Evolutionary conservation across 2,797 vertebrate species (phyloP).

Genomic region (Alfaro cultratus): DNA sequence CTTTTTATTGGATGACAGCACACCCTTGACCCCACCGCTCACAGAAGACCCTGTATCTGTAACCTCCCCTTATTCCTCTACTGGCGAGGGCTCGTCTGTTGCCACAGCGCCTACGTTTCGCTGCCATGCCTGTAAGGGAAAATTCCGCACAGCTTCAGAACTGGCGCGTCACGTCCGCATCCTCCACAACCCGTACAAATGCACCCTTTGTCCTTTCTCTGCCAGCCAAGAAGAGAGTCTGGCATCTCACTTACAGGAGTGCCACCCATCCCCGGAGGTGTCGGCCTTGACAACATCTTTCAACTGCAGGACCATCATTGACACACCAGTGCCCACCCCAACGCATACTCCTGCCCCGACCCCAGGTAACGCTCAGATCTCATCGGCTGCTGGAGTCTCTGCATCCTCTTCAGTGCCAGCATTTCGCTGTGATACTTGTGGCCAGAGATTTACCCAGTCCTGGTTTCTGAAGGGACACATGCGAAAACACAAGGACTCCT

Average conservation of each 20-base stretch:
- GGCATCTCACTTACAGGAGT: constrained; percentile 87
- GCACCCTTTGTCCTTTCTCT: constrained; percentile 90
- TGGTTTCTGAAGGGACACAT: constrained; percentile 97
- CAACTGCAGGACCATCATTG: constrained; percentile 61
- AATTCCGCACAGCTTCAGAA: constrained; percentile 91
- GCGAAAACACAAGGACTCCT: constrained; percentile 95
- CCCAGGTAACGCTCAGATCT: constrained; percentile 61
- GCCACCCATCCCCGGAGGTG: constrained; percentile 79
- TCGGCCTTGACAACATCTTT: constrained; percentile 55
- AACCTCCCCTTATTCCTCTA: constrained; percentile 72
- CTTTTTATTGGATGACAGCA: constrained; percentile 72
- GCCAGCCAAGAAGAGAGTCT: constrained; percentile 90
- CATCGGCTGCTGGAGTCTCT: constrained; percentile 46
- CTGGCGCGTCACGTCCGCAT: constrained; percentile 91
- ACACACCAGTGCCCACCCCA: constrained; percentile 74
- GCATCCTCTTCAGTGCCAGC: constrained; percentile 77
- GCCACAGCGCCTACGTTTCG: constrained; percentile 80
- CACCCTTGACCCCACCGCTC: constrained; percentile 76
- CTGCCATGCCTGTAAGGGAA: constrained; percentile 93
- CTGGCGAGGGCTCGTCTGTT: constrained; percentile 55
- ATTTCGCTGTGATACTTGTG: constrained; percentile 91
- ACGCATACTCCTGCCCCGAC: constrained; percentile 72
- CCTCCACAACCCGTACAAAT: constrained; percentile 93
- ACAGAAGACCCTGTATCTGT: constrained; percentile 75
- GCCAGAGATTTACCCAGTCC: constrained; percentile 93